These are phyloP conservation scores for Falcunculus frontatus DNA, from an alignment of 2,113 vertebrate species.

Conservation along the genomic window DNA sequence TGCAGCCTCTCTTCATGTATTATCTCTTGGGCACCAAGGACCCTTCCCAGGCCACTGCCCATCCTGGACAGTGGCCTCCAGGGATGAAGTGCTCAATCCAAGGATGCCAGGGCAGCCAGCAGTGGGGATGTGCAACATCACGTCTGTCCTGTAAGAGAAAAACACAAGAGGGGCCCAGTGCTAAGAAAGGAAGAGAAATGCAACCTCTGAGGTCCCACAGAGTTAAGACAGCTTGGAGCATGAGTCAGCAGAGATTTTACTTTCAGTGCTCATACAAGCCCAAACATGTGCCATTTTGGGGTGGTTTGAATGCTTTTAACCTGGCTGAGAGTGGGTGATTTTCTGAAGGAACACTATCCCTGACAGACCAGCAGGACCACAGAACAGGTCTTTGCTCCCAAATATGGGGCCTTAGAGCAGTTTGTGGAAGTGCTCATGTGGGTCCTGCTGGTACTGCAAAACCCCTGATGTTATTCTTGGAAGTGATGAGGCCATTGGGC, in stretches of 20 bases:
- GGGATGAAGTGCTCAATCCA: background rate
- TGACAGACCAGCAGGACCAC: background rate
- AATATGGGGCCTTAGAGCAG: background rate
- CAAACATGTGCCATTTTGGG: background rate
- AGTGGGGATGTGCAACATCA: background rate
- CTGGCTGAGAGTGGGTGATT: background rate
- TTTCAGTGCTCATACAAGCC: background rate
- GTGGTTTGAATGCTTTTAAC: background rate
- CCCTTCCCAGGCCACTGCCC: background rate
- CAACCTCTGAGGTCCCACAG: background rate
- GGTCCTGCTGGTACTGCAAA: background rate
- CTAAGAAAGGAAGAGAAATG: background rate
- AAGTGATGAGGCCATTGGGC: background rate
- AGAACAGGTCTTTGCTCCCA: background rate
- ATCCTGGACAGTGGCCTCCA: background rate
- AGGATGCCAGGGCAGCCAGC: background rate
- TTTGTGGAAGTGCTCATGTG: background rate
- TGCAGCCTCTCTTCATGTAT: background rate
- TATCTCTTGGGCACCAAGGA: background rate
- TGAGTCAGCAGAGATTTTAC: background rate
- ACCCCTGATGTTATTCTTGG: background rate
- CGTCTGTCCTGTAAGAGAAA: background rate
- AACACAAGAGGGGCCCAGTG: background rate
- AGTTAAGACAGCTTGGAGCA: background rate
- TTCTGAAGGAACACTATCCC: background rate